Evolutionary conservation across 2,888 invertebrate genomes (phyloP).

Genomic region (Stenchaetothrips biformis): DNA sequence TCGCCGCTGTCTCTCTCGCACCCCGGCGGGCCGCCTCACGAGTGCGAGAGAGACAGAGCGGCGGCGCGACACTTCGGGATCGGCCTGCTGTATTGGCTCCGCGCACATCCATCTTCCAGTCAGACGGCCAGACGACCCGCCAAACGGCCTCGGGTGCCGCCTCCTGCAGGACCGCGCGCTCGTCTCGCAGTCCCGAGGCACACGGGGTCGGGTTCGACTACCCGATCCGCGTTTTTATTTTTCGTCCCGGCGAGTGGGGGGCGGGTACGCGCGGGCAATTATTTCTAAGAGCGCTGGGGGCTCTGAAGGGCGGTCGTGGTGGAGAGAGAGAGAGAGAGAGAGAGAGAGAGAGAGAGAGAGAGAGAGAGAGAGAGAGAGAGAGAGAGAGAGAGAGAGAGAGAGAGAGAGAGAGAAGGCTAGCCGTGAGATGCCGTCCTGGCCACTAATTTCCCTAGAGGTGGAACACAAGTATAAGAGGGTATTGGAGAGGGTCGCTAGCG

Average conservation of each 20-base stretch:
- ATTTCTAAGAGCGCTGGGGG: neutral
- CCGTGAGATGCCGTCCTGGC: neutral
- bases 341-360: neutral
- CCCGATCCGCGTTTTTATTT: too few species aligned
- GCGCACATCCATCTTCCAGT: too few species aligned
- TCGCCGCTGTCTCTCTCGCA: too few species aligned
- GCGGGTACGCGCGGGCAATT: neutral
- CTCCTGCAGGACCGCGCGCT: too few species aligned
- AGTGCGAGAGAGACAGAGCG: too few species aligned
- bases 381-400: neutral
- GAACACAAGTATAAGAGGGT: conserved; percentile 11
- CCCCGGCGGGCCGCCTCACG: too few species aligned
- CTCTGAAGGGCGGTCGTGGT: neutral
- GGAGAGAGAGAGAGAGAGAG: neutral
- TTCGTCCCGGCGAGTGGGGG: neutral
- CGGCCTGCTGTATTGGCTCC: too few species aligned
- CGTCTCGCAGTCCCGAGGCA: too few species aligned
- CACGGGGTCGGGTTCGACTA: too few species aligned
- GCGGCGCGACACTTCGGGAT: too few species aligned
- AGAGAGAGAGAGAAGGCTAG: neutral
- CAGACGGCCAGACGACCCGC: too few species aligned
- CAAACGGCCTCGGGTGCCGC: too few species aligned
- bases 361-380: neutral
- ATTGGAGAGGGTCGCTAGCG: neutral
- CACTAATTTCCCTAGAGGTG: conserved; percentile 17